These are phyloP conservation scores for Montipora efflorescens DNA, from an alignment of 64 coral and sea anemone species.

Conservation along the genomic window DNA sequence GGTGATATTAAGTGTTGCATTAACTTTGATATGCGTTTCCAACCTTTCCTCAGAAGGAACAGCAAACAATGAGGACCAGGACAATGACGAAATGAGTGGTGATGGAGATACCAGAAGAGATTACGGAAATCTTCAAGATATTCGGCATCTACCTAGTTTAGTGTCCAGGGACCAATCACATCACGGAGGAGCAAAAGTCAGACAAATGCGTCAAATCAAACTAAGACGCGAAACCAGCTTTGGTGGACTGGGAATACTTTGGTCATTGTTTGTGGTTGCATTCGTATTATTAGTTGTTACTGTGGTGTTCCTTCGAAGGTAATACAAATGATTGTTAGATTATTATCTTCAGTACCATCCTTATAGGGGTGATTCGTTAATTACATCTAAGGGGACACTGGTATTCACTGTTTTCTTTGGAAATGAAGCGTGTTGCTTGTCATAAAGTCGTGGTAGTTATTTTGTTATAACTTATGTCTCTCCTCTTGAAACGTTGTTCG, in stretches of 20 bases:
- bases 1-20: too few species aligned
- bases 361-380: too few species aligned
- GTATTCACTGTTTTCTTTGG: too few species aligned
- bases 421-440: too few species aligned
- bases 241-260: not conserved
- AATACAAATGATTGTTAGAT: not conserved
- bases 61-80: not conserved
- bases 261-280: not conserved
- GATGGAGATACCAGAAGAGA: not conserved
- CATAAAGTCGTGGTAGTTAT: too few species aligned
- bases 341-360: too few species aligned
- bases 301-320: conserved; percentile 16
- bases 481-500: too few species aligned
- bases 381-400: too few species aligned
- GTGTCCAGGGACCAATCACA: not conserved
- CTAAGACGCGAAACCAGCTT: not conserved
- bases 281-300: not conserved
- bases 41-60: not conserved
- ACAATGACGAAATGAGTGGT: not conserved
- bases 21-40: too few species aligned
- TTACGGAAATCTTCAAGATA: not conserved
- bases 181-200: not conserved
- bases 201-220: not conserved
- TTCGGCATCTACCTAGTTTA: not conserved
- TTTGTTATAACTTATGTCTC: too few species aligned